Conservation (phyloP, 2,113 vertebrate species). For the Indri indri region DNA sequence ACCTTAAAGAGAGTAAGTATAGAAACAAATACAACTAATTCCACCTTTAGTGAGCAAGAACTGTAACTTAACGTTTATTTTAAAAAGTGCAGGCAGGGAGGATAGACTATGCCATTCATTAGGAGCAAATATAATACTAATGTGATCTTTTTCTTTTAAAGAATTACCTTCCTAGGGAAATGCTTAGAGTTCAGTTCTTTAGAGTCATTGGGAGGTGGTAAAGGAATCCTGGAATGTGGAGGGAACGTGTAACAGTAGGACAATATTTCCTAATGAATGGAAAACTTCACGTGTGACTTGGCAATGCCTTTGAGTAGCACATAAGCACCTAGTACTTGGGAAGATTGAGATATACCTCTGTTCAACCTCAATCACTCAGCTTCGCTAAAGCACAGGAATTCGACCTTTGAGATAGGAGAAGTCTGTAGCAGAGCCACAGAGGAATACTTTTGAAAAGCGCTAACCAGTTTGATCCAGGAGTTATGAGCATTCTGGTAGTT, state of each 20-base stretch:
- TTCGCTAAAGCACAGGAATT: conserved; percentile 36
- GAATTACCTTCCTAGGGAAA: background rate
- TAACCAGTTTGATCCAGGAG: conserved; percentile 59
- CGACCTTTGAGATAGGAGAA: conserved; percentile 42
- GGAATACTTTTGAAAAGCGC: conserved; percentile 65
- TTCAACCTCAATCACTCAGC: conserved; percentile 45
- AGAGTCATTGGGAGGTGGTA: background rate
- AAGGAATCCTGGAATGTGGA: background rate
- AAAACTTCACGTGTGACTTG: conserved; percentile 49
- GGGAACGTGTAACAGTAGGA: background rate
- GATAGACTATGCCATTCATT: background rate
- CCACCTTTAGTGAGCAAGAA: conserved; percentile 11
- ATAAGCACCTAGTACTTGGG: conserved; percentile 60
- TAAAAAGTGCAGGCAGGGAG: background rate
- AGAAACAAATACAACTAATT: conserved; percentile 50
- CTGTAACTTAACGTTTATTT: conserved; percentile 26
- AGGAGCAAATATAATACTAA: conserved; percentile 4
- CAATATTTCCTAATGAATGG: conserved; percentile 21
- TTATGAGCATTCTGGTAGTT: conserved; percentile 60
- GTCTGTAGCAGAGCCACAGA: conserved; percentile 37
- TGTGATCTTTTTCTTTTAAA: background rate
- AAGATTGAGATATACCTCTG: conserved; percentile 32
- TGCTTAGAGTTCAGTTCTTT: conserved; percentile 27
- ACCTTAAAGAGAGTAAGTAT: background rate
- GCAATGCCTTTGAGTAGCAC: conserved; percentile 55